Percentiles rank a stretch among this genome's conserved stretches.
Evolutionary conservation across 2,797 vertebrate species (phyloP).

Genomic region (Falco rusticolus): DNA sequence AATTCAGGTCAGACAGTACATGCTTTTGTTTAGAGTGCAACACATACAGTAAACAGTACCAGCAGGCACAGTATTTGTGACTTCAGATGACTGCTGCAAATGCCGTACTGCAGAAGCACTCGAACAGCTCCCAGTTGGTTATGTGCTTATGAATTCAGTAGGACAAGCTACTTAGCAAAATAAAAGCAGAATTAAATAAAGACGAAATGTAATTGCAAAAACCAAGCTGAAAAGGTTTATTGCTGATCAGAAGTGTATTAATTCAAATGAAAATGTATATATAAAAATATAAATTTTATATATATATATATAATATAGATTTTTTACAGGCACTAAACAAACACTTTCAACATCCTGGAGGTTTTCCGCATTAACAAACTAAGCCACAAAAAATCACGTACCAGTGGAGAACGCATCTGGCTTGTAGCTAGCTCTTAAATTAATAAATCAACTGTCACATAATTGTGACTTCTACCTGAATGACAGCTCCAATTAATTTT

Average conservation of each 20-base stretch:
- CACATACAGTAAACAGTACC: background rate
- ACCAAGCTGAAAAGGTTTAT: background rate
- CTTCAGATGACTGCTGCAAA: background rate
- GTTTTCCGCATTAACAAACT: background rate
- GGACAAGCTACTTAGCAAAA: background rate
- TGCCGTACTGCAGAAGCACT: background rate
- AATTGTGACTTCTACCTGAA: constrained; percentile 54
- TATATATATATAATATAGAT: background rate
- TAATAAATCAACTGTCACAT: constrained; percentile 64
- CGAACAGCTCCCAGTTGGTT: background rate
- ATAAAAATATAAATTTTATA: background rate
- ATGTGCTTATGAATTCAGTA: background rate
- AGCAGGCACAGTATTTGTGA: background rate
- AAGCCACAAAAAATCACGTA: background rate
- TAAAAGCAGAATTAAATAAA: background rate
- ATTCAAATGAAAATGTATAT: constrained; percentile 18
- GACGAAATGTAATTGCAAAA: background rate
- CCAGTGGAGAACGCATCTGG: background rate
- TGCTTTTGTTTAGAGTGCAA: background rate
- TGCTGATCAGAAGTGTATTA: constrained; percentile 5
- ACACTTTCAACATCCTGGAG: background rate
- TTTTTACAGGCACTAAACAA: background rate
- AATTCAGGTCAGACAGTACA: background rate
- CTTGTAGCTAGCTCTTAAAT: constrained; percentile 24
- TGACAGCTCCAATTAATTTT: constrained; percentile 55